These are phyloP conservation scores for Caenorhabditis becei DNA, from an alignment of 2,888 invertebrate species.

Conservation along the genomic window DNA sequence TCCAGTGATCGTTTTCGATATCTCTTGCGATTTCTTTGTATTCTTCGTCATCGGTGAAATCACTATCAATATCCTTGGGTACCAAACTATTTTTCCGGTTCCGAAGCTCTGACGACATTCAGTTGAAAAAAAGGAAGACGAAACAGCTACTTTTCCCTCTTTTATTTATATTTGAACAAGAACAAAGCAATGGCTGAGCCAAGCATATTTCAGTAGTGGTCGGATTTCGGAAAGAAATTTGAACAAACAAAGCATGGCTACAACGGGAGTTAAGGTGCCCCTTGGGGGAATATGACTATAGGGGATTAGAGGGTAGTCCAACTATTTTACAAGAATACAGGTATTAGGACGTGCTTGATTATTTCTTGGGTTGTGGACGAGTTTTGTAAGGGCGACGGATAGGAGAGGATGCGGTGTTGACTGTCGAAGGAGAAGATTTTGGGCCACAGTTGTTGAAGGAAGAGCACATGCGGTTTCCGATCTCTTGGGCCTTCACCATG, in stretches of 20 bases:
- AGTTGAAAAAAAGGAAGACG: neutral
- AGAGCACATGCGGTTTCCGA: conserved; percentile 55
- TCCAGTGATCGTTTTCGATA: conserved; percentile 52
- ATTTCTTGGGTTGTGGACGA: conserved; percentile 21
- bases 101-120: conserved; percentile 39
- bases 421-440: conserved; percentile 2
- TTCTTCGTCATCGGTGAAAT: conserved; percentile 37
- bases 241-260: conserved; percentile 39
- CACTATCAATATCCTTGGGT: conserved; percentile 10
- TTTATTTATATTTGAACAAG: conserved; percentile 25
- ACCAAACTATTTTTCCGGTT: conserved; percentile 29
- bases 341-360: neutral
- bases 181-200: conserved; percentile 21
- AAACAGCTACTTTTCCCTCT: neutral
- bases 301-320: neutral
- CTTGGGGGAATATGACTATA: neutral
- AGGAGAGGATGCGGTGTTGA: neutral
- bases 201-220: conserved; percentile 18
- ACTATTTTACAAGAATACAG: conserved; percentile 16
- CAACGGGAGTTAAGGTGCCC: conserved; percentile 4
- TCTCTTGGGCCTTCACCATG: conserved; percentile 41
- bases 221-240: conserved; percentile 51
- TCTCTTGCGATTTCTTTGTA: conserved; percentile 57
- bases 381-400: conserved; percentile 27
- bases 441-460: conserved; percentile 18